A percentile compares a stretch with the other conserved stretches of the same genome.
Evolutionary conservation across 1,140 invertebrate species (phyloP).

Genomic region (Trypoxylus dichotomus): DNA sequence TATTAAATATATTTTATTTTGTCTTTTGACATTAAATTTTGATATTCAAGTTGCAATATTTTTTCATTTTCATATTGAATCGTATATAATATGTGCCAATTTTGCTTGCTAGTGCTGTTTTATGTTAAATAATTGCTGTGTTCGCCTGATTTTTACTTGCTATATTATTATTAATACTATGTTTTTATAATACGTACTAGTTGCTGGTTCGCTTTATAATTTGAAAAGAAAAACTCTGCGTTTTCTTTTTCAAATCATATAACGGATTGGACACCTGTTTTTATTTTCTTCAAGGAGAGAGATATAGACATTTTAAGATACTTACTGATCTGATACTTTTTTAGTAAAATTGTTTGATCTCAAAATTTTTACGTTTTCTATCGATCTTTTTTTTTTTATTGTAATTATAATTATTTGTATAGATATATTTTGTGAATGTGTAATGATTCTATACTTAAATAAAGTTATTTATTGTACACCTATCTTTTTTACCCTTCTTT

Average conservation of each 20-base stretch:
- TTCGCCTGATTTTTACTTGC: neutral
- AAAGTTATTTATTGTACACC: constrained; percentile 8
- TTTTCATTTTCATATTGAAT: neutral
- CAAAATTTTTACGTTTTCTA: constrained; percentile 4
- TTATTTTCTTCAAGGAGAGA: constrained; percentile 10
- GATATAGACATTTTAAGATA: constrained; percentile 27
- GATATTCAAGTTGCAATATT: neutral
- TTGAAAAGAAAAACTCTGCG: neutral
- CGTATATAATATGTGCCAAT: neutral
- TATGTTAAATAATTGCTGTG: neutral
- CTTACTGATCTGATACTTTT: constrained; percentile 2
- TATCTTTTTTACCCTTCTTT: neutral
- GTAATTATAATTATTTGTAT: neutral
- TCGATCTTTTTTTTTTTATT: too few relatives aligned
- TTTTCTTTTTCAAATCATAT: neutral
- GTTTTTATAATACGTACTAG: neutral
- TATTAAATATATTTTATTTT: neutral
- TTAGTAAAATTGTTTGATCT: neutral
- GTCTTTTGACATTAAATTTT: neutral
- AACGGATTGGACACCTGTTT: neutral
- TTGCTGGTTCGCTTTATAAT: neutral
- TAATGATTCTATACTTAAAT: neutral
- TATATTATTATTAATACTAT: neutral
- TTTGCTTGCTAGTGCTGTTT: neutral
- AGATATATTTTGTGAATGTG: constrained; percentile 19